These are phyloP conservation scores for Diploptera punctata DNA, from an alignment of 2,888 invertebrate genomes.

Conservation along the genomic window DNA sequence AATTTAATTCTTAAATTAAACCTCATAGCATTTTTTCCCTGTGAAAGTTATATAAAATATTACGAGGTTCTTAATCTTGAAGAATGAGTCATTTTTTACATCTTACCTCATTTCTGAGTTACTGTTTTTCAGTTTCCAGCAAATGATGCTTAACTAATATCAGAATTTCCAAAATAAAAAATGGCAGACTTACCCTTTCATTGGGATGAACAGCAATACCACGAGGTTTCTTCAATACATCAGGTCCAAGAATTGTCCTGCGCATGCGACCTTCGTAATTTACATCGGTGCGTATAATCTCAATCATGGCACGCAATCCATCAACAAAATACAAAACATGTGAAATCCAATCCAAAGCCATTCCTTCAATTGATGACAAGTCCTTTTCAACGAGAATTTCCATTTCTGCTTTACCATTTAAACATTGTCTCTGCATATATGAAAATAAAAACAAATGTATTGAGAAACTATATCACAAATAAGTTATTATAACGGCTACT, in stretches of 20 bases:
- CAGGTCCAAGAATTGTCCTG: constrained; percentile 73
- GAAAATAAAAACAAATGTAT: no score
- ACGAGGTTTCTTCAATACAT: constrained; percentile 72
- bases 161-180: no score
- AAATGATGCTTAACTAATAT: no score
- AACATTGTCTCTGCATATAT: constrained; percentile 66
- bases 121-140: no score
- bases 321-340: constrained; percentile 89
- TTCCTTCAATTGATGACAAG: constrained; percentile 82
- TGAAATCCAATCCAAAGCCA: constrained; percentile 90
- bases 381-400: constrained; percentile 78
- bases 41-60: no score
- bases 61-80: no score
- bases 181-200: constrained; percentile 62
- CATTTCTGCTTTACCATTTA: constrained; percentile 68
- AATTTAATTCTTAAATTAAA: no score
- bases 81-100: no score
- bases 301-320: constrained; percentile 77
- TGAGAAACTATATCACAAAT: no score
- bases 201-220: constrained; percentile 86
- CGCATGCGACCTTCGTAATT: constrained; percentile 74
- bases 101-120: no score
- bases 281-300: constrained; percentile 75
- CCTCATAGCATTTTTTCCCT: no score
- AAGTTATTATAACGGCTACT: no score